Conservation (phyloP, 1,140 invertebrate genomes). For the Antheraea mylitta region DNA sequence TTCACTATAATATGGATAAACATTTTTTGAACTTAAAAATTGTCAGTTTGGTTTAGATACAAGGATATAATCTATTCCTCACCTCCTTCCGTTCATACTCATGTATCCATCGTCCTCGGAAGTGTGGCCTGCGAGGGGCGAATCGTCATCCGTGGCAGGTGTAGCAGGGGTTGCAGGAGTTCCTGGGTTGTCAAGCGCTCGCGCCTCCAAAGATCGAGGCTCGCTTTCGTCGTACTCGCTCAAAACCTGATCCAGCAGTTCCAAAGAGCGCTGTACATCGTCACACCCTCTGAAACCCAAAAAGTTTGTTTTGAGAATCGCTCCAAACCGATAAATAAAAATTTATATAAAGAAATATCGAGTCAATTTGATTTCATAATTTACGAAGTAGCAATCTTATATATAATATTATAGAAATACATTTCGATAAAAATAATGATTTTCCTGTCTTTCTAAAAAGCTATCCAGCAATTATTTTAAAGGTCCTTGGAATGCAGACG, state of each 20-base stretch:
- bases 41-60: too few relatives aligned
- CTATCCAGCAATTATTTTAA: neutral
- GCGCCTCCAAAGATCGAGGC: slow-evolving; percentile 68
- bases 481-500: neutral
- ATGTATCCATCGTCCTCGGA: slow-evolving; percentile 94
- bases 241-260: slow-evolving; percentile 90
- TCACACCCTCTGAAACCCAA: slow-evolving; percentile 84
- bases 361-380: too few relatives aligned
- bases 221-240: slow-evolving; percentile 90
- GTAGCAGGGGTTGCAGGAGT: slow-evolving; percentile 74
- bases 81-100: slow-evolving; percentile 91
- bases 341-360: too few relatives aligned
- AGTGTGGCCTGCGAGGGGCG: slow-evolving; percentile 87
- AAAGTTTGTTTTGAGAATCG: neutral
- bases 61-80: slow-evolving; percentile 9
- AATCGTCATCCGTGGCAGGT: slow-evolving; percentile 82
- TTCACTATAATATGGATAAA: too few relatives aligned
- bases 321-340: neutral
- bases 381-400: too few relatives aligned
- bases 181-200: slow-evolving; percentile 57
- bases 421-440: too few relatives aligned
- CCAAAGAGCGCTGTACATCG: slow-evolving; percentile 90
- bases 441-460: neutral
- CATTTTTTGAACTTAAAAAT: too few relatives aligned
- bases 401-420: too few relatives aligned